These are phyloP conservation scores for Isichthys henryi DNA, from an alignment of 2,113 vertebrate species.

Conservation along the genomic window DNA sequence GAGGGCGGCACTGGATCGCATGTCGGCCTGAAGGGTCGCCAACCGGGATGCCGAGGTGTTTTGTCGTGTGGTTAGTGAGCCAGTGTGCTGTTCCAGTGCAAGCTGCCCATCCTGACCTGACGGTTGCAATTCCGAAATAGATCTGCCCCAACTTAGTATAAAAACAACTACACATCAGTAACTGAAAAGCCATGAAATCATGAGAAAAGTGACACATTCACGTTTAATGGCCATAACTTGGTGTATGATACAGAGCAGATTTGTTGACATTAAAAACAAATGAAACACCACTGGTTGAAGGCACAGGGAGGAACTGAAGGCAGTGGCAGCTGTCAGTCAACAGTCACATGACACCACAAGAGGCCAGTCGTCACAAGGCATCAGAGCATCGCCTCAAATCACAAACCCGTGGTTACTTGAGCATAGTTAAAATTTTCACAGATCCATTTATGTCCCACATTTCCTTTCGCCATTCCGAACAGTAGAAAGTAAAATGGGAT, in stretches of 20 bases:
- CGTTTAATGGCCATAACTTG: slow-evolving; percentile 8
- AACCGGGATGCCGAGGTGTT: no score
- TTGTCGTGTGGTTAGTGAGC: no score
- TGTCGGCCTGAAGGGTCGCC: no score
- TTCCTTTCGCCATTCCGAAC: not conserved
- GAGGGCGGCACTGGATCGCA: no score
- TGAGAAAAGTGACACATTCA: slow-evolving; percentile 10
- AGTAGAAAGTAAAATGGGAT: not conserved
- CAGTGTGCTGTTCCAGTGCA: not conserved
- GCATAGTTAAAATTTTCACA: not conserved
- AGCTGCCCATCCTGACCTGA: not conserved
- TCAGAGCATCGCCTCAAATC: not conserved
- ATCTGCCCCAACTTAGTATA: not conserved
- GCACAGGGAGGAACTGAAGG: slow-evolving; percentile 6
- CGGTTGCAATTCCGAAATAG: no score
- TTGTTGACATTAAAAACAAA: not conserved
- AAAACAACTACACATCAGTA: not conserved
- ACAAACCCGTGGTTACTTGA: not conserved
- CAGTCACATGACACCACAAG: not conserved
- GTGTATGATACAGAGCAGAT: slow-evolving; percentile 13
- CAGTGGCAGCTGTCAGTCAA: not conserved
- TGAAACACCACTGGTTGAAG: not conserved
- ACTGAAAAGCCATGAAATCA: not conserved
- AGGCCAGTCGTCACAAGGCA: not conserved
- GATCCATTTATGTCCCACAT: not conserved